Base-by-base conservation (phyloP, 1,140 invertebrate species). In the Limonius californicus region DNA sequence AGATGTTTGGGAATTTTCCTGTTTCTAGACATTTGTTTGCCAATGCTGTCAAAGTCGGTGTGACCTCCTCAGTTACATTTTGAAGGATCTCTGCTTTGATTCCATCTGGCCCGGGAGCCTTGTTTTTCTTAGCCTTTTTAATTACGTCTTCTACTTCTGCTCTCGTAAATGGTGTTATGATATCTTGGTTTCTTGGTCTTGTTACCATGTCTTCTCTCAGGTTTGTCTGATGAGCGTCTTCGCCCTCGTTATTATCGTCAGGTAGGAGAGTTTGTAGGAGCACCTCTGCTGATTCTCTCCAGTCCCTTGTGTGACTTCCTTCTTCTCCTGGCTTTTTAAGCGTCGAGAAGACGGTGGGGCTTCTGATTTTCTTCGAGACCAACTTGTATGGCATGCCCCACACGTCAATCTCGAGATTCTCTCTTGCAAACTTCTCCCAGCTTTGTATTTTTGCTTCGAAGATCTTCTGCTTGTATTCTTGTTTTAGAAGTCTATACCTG, bases 311-410 rank as follows among this genome's bases (percentile, higher is more conserved):
- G n/a, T n/a, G n/a, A n/a, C n/a, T n/a, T n/a, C n/a, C 4, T 18
- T 16, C 8, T 14, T 50, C 45, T 50, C 16, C 19, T 50, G 16
- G 15, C 16, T 18, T 19, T 12, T n/a, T n/a, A n/a, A 18, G 2
- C 3, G 14, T 3, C 3, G 14, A 3, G 2, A 15, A 2, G 19
- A 18, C 8, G 2, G 60, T 23, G 9, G 4, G 45, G 12, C n/a
- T 61, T 61, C 14, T 56, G 14, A 6, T 2, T 56, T n/a, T n/a
- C n/a, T n/a, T n/a, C n/a, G n/a, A n/a, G 0, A 35, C 39, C 0
- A 61, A 27, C 32, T 61, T 61, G 35, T 61, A 61, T 11, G 54
- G 60, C 14, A 57, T 35, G 0, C 60, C 60, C 60, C 60, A 45
- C 0, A 47, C 1, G 14, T 61, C 19, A 0, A 20, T 15, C 11